Percentiles rank a stretch among this genome's conserved stretches.
phyloP scores from a whole-genome alignment of 2,888 invertebrate species.

The Caenorhabditis sinica region DNA sequence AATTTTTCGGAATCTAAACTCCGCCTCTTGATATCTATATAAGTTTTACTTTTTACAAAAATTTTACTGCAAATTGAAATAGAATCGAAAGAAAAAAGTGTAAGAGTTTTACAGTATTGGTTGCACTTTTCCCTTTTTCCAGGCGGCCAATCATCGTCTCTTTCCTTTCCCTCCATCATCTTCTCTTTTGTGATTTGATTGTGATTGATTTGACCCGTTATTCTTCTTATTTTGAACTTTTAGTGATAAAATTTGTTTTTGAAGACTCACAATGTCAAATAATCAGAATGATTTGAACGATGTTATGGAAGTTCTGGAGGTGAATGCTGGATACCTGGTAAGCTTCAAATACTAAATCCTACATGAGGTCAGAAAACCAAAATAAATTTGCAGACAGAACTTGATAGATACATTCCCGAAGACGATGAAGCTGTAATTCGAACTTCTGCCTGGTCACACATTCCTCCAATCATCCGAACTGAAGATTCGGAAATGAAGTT shows the following conservation, averaged over 20 bases:
- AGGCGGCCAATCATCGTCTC: conserved; percentile 30
- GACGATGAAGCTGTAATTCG: conserved; percentile 22
- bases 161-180: conserved; percentile 16
- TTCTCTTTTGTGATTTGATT: background rate
- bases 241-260: background rate
- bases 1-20: background rate
- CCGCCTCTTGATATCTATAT: conserved; percentile 2
- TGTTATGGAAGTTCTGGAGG: conserved; percentile 24
- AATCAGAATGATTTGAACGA: conserved; percentile 32
- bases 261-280: conserved; percentile 19
- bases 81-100: conserved; percentile 9
- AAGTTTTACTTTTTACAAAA: conserved; percentile 2
- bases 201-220: background rate
- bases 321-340: conserved; percentile 21
- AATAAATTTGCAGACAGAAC: conserved; percentile 20
- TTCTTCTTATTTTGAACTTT: background rate
- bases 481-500: conserved; percentile 1
- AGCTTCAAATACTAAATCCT: background rate
- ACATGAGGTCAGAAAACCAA: background rate
- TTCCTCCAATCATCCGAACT: conserved; percentile 14
- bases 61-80: background rate
- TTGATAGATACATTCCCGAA: conserved; percentile 28
- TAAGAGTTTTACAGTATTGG: conserved; percentile 7
- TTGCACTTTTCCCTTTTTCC: conserved; percentile 8
- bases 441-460: conserved; percentile 15